Base-by-base conservation (phyloP, 2,888 invertebrate genomes). In the Apamea sordens region DNA sequence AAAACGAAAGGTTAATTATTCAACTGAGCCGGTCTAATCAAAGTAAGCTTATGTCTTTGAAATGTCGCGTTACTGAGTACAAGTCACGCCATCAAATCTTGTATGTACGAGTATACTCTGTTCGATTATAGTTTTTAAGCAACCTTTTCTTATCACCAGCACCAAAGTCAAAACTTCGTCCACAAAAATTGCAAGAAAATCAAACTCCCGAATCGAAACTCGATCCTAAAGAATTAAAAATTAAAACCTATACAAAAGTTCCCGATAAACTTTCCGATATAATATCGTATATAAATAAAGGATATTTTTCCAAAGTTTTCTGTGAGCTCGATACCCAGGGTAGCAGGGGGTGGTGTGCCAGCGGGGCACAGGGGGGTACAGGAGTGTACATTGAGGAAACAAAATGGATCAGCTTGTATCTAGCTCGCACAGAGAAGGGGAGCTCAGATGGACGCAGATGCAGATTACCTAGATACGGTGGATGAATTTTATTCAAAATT, bases 321-420 rank as follows among this genome's bases (percentile, higher is more conserved):
- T 84, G 72, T 75, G 80, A 84, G 82, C 82, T 83, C 75, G 79
- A 80, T 88, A 84, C 73, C 63, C 36, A 65, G n/a, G 74, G 71
- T 47, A 41, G 56, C 15, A 63, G 18, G 47, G 59, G 61, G 73
- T 56, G 47, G 56, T 68, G 36, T 47, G 41, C 24, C 11, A 28
- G 63, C 1, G 21, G 21, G 53, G 24, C 32, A 13, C 28, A 88
- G 83, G 77, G 47, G 32, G 77, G 28, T 53, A 63, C 50, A 82
- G n/a, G 68, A 56, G 67, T 85, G 88, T 89, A 90, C 90, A 89
- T 91, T 89, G 88, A 82, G 90, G 91, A 93, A 93, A 95, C 94
- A 94, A 94, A 95, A 94, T 92, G 94, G 94, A 95, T 95, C 95
- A 94, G 92, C 90, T 88, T 91, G 93, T 93, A 93, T 94, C 93